phyloP scores from a whole-genome alignment of 2,113 vertebrate genomes.

The Trematocara variabile region DNA sequence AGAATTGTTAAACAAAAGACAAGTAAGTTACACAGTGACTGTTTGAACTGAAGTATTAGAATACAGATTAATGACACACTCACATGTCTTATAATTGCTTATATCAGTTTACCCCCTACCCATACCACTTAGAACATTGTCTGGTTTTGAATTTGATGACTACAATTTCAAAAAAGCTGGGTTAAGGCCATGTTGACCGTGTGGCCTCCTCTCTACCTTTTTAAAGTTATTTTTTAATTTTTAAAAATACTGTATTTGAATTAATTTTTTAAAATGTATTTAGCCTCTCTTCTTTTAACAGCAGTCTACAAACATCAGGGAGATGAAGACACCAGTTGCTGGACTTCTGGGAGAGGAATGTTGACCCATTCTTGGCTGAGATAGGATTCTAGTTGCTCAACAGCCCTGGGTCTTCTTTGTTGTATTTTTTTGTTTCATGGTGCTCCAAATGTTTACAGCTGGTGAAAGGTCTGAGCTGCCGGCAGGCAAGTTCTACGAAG shows the following conservation, averaged over 20 bases:
- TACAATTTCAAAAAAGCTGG: background rate
- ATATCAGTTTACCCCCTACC: too few species aligned
- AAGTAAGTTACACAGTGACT: too few species aligned
- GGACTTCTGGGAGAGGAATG: background rate
- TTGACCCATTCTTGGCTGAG: background rate
- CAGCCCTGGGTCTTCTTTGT: background rate
- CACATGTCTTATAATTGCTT: too few species aligned
- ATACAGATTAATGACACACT: too few species aligned
- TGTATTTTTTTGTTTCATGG: background rate
- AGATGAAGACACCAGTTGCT: background rate
- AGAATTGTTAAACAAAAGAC: too few species aligned
- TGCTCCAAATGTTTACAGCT: background rate
- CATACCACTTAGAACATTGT: background rate
- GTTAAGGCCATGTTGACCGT: fast-evolving
- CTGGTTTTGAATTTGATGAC: background rate
- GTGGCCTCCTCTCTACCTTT: fast-evolving
- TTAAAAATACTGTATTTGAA: background rate
- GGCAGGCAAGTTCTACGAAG: background rate
- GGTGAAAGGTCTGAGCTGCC: background rate
- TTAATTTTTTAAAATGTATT: fast-evolving
- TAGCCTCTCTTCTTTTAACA: fast-evolving
- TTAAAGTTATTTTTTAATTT: background rate
- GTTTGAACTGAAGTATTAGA: too few species aligned
- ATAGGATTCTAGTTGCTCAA: fast-evolving
- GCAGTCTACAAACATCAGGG: background rate